A percentile compares a stretch with the other conserved stretches of the same genome.
Evolutionary conservation across 1,140 invertebrate species (phyloP).

Genomic region (Catajapyx aquilonaris): DNA sequence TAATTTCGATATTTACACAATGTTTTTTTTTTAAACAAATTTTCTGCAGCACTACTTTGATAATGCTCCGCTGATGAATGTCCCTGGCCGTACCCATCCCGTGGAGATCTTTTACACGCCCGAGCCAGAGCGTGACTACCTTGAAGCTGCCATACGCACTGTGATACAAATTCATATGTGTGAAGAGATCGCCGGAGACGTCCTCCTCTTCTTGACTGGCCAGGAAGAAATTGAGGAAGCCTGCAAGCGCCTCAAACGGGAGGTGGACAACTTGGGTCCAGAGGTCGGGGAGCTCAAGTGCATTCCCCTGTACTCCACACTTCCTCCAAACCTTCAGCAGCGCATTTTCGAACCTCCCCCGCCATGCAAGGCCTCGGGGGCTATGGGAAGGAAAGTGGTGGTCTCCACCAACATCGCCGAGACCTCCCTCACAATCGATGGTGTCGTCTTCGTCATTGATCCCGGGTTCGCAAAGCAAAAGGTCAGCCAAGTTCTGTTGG

Average conservation of each 20-base stretch:
- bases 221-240: slow-evolving; percentile 99
- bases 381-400: slow-evolving; percentile 85
- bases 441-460: slow-evolving; percentile 99
- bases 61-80: slow-evolving; percentile 94
- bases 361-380: slow-evolving; percentile 77
- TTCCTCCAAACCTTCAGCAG: slow-evolving; percentile 94
- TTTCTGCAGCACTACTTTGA: slow-evolving; percentile 86
- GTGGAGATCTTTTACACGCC: slow-evolving; percentile 99
- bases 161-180: slow-evolving; percentile 99
- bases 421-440: slow-evolving; percentile 97
- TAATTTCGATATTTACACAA: neutral
- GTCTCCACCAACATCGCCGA: slow-evolving; percentile 99
- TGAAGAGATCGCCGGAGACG: slow-evolving; percentile 84
- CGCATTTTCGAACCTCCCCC: slow-evolving; percentile 92
- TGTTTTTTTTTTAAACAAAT: neutral
- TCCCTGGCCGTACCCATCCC: slow-evolving; percentile 87
- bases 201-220: slow-evolving; percentile 87
- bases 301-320: slow-evolving; percentile 94
- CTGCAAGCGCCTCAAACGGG: slow-evolving; percentile 90
- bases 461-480: slow-evolving; percentile 99
- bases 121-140: slow-evolving; percentile 92
- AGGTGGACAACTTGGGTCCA: slow-evolving; percentile 88
- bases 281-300: slow-evolving; percentile 95
- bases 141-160: slow-evolving; percentile 95
- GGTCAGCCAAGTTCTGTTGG: slow-evolving; percentile 21